Conservation (phyloP, 1,140 invertebrate genomes). For the Andrena cerasifolii region DNA sequence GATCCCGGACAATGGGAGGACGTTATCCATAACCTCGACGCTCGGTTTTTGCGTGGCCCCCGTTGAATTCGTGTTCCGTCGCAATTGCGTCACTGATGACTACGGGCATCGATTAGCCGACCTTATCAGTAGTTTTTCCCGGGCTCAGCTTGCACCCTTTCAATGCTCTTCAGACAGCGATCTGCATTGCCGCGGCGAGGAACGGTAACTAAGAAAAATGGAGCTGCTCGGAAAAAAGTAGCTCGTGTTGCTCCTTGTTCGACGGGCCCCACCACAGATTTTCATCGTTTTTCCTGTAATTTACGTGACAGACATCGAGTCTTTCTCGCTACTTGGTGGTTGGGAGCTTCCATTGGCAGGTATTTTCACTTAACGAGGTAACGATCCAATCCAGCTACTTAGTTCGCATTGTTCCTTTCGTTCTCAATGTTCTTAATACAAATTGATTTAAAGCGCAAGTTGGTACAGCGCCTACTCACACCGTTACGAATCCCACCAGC, state of each 20-base stretch:
- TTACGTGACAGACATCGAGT: not conserved
- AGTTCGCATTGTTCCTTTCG: too few relatives aligned
- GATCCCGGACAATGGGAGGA: not conserved
- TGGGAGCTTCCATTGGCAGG: too few relatives aligned
- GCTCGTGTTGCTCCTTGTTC: not conserved
- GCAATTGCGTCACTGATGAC: not conserved
- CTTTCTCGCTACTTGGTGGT: not conserved
- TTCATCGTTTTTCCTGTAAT: not conserved
- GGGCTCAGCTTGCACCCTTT: not conserved
- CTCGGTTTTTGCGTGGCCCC: not conserved
- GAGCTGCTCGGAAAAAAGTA: not conserved
- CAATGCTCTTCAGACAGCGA: not conserved
- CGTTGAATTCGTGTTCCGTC: not conserved
- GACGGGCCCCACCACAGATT: not conserved
- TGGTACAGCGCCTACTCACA: too few relatives aligned
- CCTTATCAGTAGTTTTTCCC: not conserved
- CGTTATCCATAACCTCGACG: not conserved
- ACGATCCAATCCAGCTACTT: too few relatives aligned
- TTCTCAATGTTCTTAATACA: too few relatives aligned
- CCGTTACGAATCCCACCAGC: too few relatives aligned
- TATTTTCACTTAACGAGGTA: too few relatives aligned
- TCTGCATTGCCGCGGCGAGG: not conserved
- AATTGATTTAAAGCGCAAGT: too few relatives aligned
- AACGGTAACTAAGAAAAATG: not conserved
- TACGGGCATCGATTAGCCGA: not conserved